Base-by-base conservation (phyloP, 2,113 vertebrate genomes). In the Brienomyrus longianalis region DNA sequence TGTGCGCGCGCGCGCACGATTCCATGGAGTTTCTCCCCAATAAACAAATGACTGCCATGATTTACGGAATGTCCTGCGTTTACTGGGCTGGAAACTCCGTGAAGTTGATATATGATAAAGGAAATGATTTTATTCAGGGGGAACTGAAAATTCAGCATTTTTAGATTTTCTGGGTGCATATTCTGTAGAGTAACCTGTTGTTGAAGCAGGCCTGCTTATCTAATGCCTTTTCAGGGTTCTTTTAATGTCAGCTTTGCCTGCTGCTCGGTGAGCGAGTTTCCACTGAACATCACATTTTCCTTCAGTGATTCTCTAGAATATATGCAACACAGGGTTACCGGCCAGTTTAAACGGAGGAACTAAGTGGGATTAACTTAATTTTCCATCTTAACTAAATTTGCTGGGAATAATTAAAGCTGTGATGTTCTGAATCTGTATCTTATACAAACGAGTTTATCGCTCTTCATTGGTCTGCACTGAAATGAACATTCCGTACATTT, bases 241-340 rank as follows among this genome's bases (percentile, higher is more conserved):
- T 45, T 89, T 89, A 56, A 85, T 17, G 56, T 90, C 45, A 74
- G 27, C 31, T 89, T 86, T 85, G n/a, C 31, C 27, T 51, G 19
- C 31, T 83, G 47, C 7, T 52, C 13, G 21, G 43, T 0, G 13
- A 6, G 5, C 11, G 48, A 47, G 1, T 86, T 51, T 51, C 7
- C 48, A 51, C 21, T 11, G 48, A 27, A 86, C 19, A 3, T 27
- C 50, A 52, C 23, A 31, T 86, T 52, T 50, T 35, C 47, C 21
- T 27, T 21, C 23, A 86, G 83, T 51, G 47, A 50, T 86, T 51
- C n/a, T 54, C 80, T 83, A 47, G 8, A 83, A 47, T 31, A 23
- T 21, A 9, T 70, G 62, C 9, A 13, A 2, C 9, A 2, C 27
- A 56, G 19, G 17, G 23, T 62, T 6, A n/a, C 59, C 3, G 59